Base-by-base conservation (phyloP, 1,140 invertebrate species). In the Ylistrum balloti region DNA sequence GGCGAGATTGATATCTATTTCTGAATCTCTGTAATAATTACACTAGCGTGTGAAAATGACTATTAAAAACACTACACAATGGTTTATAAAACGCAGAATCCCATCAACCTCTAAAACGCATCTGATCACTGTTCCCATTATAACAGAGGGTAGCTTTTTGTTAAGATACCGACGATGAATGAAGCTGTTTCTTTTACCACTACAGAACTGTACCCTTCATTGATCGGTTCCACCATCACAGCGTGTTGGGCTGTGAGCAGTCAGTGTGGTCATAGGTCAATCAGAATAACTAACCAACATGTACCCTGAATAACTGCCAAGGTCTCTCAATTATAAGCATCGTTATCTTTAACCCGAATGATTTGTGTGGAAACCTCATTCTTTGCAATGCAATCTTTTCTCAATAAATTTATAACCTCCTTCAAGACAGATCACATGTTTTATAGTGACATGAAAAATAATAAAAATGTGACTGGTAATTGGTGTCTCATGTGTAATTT, bases 131-230 rank as follows among this genome's bases (percentile, higher is more conserved):
- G 56, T 28, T n/a, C 17, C 28, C 56, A 74, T 28, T 74, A 56
- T 22, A 56, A 56, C 45, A 22, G 5, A 74, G 22, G 20, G 56
- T 74, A 74, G 56, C 56, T 74, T 74, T 74, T 74, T 74, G 56
- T 74, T 74, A 74, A 74, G 56, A 74, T 74, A 11, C 56, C 56
- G 22, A 74, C 56, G 22, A 74, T 74, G 11, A 74, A 74, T 74
- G 56, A 74, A 74, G 56, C 56, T 28, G 56, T 74, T 74, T 74
- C 56, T 74, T 74, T 74, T 74, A 28, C 56, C 56, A 74, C 56
- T 74, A 38, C 35, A 74, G 56, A 74, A 74, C 56, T 74, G 56
- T 74, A 74, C 56, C 56, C 56, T 74, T 74, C 56, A 74, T 74
- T 74, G 56, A 74, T 74, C 56, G 56, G 28, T 74, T 17, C 17